Evolutionary conservation across 2,113 vertebrate species (phyloP).

Genomic region (Menura novaehollandiae): DNA sequence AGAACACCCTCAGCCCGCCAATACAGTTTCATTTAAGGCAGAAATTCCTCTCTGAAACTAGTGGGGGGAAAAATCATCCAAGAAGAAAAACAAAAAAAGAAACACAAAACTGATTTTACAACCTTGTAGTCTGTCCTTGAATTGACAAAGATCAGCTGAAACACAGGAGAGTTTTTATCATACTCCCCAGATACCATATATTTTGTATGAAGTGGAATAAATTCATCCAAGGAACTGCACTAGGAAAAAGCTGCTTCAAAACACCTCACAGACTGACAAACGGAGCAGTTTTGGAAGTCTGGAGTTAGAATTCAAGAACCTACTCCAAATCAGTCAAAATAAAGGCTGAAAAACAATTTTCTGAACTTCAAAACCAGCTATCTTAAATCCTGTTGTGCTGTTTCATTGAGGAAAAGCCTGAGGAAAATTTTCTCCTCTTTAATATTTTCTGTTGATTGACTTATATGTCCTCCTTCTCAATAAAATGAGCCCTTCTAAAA

Average conservation of each 20-base stretch:
- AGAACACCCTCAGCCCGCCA: neutral
- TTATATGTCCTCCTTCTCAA: neutral
- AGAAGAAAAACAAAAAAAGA: neutral
- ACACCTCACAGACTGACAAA: neutral
- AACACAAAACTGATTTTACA: neutral
- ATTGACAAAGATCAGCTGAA: neutral
- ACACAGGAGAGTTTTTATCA: neutral
- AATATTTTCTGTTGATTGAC: neutral
- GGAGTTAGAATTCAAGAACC: neutral
- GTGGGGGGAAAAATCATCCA: rapidly evolving
- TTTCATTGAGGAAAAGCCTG: neutral
- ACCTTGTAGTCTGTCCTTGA: neutral
- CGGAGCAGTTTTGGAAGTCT: neutral
- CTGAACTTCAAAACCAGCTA: neutral
- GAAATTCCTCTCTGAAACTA: neutral
- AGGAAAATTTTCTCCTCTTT: neutral
- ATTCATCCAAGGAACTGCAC: neutral
- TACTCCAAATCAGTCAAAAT: neutral
- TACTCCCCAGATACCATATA: neutral
- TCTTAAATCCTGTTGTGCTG: neutral
- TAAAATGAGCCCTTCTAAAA: neutral
- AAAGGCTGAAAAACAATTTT: neutral
- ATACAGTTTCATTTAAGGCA: neutral
- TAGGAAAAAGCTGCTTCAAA: neutral
- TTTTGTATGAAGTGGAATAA: neutral